Conservation (phyloP, 2,888 invertebrate genomes). For the Cephus nigrinus region DNA sequence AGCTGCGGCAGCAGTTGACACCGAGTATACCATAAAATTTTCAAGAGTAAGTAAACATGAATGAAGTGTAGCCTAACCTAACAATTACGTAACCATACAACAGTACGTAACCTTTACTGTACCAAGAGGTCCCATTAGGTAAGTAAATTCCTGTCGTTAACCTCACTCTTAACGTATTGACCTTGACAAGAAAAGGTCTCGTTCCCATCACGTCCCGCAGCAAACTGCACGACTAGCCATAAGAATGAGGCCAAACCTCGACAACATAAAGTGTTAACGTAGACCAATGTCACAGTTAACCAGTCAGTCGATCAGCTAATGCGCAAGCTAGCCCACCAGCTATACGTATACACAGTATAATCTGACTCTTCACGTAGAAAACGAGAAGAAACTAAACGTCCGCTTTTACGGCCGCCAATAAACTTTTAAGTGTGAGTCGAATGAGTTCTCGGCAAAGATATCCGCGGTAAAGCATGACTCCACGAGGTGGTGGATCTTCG, state of each 20-base stretch:
- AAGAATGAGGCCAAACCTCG: not conserved
- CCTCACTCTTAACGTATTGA: not conserved
- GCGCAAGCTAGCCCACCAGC: not conserved
- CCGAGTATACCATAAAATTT: not conserved
- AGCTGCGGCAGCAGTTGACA: not conserved
- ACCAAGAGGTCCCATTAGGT: not conserved
- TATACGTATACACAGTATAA: not conserved
- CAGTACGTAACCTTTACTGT: not conserved
- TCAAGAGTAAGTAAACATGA: not conserved
- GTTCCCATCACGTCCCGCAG: not conserved
- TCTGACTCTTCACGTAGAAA: slow-evolving; percentile 8
- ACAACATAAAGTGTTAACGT: not conserved
- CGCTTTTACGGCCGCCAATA: slow-evolving; percentile 63
- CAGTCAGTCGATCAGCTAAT: not conserved
- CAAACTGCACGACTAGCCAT: not conserved
- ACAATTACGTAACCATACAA: not conserved
- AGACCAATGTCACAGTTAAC: not conserved
- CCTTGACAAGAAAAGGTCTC: not conserved
- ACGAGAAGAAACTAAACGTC: slow-evolving; percentile 62
- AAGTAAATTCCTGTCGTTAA: not conserved
- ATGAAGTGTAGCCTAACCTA: not conserved
- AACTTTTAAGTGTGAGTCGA: slow-evolving; percentile 66
- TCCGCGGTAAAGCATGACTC: slow-evolving; percentile 20
- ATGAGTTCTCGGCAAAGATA: slow-evolving; percentile 39
- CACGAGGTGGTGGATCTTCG: slow-evolving; percentile 6